Evolutionary conservation across 2,888 invertebrate genomes (phyloP), one percentile per base, ranked within the genome.

Genomic region (Drosophila nr. perissopoda): DNA sequence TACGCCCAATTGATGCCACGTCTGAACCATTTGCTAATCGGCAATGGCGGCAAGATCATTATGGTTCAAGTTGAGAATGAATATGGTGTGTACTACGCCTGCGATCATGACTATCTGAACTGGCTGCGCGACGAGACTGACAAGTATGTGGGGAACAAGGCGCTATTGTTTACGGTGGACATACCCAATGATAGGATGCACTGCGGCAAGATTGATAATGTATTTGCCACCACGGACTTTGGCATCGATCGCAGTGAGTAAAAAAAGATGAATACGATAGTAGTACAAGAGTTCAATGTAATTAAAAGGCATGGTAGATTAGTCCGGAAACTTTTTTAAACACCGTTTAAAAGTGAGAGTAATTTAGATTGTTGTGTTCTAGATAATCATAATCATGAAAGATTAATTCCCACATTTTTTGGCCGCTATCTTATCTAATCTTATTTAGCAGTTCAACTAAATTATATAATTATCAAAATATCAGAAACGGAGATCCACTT

Each of bases 21-120:
- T 67, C 73, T 94, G 7, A 87, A 93, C 64, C 93, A 93, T 5
- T 91, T 94, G 52, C 88, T 95, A 2, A 94, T 94, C 74, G 94
- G 94, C 33, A 96, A 96, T 87, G 97, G 97, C 1, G 98, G 98
- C 4, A 97, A 97, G 0, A 95, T 98, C 48, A 97, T 98, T 74
- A 96, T 97, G 94, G 96, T 98, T 58, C 98, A 98, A 58, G 91
- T 93, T 8, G 99, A 99, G 93, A 99, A 99, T 92, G 98, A 98
- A 92, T 98, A 98, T 89, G 98, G 98, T 0, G 97, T 96, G 84
- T 98, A 95, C 86, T 63, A 83, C 64, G 95, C 95, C 2, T 96
- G 96, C 84, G 97, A 98, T 91, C 94, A 93, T 70, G 92, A 93
- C 4, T 98, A 98, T 92, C 95, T 95, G 88, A 90, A 92, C 31